Base-by-base conservation (phyloP, 2,888 invertebrate genomes). In the Pegoplata infirma region DNA sequence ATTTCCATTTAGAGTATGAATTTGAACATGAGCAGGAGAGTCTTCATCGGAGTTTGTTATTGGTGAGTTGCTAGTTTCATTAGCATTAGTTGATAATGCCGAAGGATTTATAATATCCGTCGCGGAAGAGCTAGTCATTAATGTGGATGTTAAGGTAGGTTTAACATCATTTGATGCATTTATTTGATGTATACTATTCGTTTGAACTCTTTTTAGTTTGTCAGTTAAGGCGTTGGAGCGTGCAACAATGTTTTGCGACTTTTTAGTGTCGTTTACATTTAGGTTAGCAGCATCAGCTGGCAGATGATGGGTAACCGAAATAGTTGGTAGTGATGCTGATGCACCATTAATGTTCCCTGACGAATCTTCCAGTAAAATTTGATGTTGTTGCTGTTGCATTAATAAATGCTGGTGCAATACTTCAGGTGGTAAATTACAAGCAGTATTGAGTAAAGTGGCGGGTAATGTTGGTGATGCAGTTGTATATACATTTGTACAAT, bases 351-450 rank as follows among this genome's bases (percentile, higher is more conserved):
- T 40, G 21, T 59, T 28, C 55, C 56, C 19, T 21, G 17, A 36
- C 19, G 49, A 36, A 46, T 83, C 80, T 12, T 82, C 76, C 5
- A 83, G 69, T 21, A 82, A 32, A 14, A 82, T 51, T 59, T 83
- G 81, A 19, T 68, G 80, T n/a, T 82, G 81, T 53, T 80, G 82
- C 14, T 81, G 82, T 7, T 82, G 81, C 40, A 84, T 67, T 28
- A 83, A 61, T 23, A 82, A 82, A n/a, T 85, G 81, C 17, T 82
- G 80, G 5, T 81, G 81, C 25, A 81, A 82, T 79, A 75, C 78
- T 81, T 56, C 83, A 72, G 61, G 56, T 63, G 64, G 71, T 53
- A 73, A 68, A 66, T 58, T 55, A 47, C 46, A 73, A 51, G 47
- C 12, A 8, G 53, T 61, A 56, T 76, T 68, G 16, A 73, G 28